Evolutionary conservation across 2,888 invertebrate genomes (phyloP).

Genomic region (Caenorhabditis sulstoni): DNA sequence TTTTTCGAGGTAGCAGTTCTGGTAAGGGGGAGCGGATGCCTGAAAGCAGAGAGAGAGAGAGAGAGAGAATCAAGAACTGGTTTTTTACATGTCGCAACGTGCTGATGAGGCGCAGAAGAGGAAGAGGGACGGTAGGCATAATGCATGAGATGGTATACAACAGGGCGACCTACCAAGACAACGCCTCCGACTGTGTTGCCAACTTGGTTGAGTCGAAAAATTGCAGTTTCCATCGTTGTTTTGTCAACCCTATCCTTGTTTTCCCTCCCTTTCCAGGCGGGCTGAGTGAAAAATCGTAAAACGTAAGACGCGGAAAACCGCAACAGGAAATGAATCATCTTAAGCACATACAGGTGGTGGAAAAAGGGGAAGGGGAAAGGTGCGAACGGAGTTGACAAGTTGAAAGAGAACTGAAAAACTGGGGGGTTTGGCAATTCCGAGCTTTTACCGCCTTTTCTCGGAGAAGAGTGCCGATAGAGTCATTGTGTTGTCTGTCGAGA

Average conservation of each 20-base stretch:
- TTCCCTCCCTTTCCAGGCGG: background rate
- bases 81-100: constrained; percentile 33
- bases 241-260: background rate
- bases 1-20: constrained; percentile 22
- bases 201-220: background rate
- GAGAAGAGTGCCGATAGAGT: no score
- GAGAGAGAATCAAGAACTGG: no score
- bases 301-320: no score
- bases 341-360: no score
- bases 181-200: background rate
- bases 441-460: no score
- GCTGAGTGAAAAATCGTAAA: no score
- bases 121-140: constrained; percentile 28
- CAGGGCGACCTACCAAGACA: constrained; percentile 17
- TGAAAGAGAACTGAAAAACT: no score
- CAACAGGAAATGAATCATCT: no score
- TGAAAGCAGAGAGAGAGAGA: constrained; percentile 19
- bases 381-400: no score
- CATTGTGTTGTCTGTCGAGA: background rate
- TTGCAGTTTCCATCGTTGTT: background rate
- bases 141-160: constrained; percentile 17
- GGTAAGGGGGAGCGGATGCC: constrained; percentile 5
- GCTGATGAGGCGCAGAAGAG: constrained; percentile 41
- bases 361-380: no score
- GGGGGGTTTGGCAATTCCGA: no score